Percentiles rank a stretch among this genome's conserved stretches.
Evolutionary conservation across 2,888 invertebrate genomes (phyloP).

Genomic region (Miltochrista miniata): DNA sequence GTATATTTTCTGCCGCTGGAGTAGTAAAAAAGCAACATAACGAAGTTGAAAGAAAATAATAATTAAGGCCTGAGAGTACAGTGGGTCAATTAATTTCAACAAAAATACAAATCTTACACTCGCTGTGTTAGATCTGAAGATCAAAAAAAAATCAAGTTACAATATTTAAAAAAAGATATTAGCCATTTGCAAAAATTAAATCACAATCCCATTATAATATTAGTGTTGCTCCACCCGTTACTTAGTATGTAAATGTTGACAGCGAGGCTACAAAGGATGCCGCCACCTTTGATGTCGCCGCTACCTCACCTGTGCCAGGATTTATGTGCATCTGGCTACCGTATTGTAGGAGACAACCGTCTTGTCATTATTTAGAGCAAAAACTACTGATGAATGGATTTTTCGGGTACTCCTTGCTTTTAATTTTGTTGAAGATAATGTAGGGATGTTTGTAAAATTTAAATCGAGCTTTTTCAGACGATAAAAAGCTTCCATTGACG

Average conservation of each 20-base stretch:
- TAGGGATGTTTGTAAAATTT: neutral
- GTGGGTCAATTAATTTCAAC: no score
- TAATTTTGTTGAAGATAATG: constrained; percentile 2
- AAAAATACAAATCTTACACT: no score
- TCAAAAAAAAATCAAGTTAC: no score
- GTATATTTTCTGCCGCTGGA: no score
- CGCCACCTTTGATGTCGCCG: constrained; percentile 65
- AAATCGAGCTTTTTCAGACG: neutral
- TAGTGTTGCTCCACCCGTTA: constrained; percentile 15
- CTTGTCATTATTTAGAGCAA: constrained; percentile 31
- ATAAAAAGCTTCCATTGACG: no score
- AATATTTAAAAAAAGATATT: no score
- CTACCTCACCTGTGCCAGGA: constrained; percentile 56
- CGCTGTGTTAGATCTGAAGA: no score
- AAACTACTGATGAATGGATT: constrained; percentile 38
- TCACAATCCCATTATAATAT: no score
- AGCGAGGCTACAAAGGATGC: constrained; percentile 51
- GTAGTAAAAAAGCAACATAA: no score
- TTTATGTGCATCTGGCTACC: neutral
- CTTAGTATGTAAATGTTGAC: constrained; percentile 70
- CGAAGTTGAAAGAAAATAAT: no score
- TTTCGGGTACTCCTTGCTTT: constrained; percentile 15
- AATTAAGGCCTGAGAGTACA: no score
- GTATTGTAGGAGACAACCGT: constrained; percentile 20
- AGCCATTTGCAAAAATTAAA: no score